Evolutionary conservation across 2,113 vertebrate species (phyloP).

Genomic region (Sander vitreus): DNA sequence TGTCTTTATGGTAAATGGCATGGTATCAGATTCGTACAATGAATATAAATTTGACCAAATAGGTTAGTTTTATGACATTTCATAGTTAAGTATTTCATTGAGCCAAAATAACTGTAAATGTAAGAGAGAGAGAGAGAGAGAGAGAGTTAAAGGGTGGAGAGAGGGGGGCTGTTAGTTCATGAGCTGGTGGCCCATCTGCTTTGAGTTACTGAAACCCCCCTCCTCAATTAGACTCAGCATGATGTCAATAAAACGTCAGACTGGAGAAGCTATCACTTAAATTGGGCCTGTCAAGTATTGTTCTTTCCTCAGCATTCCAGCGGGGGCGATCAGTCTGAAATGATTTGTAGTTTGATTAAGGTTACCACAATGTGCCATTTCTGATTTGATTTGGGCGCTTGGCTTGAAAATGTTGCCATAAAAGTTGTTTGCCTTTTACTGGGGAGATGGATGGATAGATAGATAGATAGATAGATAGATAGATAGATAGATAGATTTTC

Average conservation of each 20-base stretch:
- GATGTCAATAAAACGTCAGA: constrained; percentile 84
- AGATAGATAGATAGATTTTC: too few species aligned
- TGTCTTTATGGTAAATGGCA: constrained; percentile 53
- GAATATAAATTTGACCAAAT: constrained; percentile 45
- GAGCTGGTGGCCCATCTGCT: constrained; percentile 84
- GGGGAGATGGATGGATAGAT: not conserved
- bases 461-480: too few species aligned
- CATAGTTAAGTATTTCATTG: constrained; percentile 53
- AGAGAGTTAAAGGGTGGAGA: not conserved
- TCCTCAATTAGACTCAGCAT: constrained; percentile 81
- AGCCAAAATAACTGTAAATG: constrained; percentile 55
- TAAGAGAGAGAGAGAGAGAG: constrained; percentile 13
- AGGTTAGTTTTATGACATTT: constrained; percentile 60
- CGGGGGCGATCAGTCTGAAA: constrained; percentile 61
- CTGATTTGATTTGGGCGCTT: constrained; percentile 67
- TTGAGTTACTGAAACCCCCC: constrained; percentile 74
- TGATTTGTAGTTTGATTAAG: constrained; percentile 81
- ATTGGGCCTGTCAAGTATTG: constrained; percentile 79
- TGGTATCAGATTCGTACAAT: constrained; percentile 53
- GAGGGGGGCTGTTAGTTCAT: constrained; percentile 59
- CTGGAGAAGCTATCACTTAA: constrained; percentile 78
- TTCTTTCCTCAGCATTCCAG: constrained; percentile 72
- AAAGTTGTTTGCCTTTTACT: constrained; percentile 56
- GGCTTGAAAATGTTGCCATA: constrained; percentile 48
- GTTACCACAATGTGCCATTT: constrained; percentile 75